Evolutionary conservation across 2,888 invertebrate species (phyloP).

Genomic region (Napeogenes inachia): DNA sequence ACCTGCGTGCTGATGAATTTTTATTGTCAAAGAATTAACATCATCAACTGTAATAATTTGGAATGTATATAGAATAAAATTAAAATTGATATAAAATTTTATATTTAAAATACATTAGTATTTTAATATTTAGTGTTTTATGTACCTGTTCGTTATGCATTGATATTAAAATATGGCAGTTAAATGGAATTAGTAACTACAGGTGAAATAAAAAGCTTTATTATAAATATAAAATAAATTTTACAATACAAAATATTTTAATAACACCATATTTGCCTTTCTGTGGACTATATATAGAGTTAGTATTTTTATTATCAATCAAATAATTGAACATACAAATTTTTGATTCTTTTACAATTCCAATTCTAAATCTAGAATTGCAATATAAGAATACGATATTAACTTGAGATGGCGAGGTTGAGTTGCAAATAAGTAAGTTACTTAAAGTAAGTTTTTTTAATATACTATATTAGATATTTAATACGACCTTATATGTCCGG

Average conservation of each 20-base stretch:
- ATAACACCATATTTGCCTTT: not conserved
- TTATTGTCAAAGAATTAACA: constrained; percentile 27
- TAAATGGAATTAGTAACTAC: not conserved
- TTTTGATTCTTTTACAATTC: too few species aligned
- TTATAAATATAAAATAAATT: constrained; percentile 4
- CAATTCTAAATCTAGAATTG: too few species aligned
- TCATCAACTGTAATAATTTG: constrained; percentile 9
- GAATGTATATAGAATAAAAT: constrained; percentile 16
- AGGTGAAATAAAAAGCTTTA: not conserved
- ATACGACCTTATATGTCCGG: too few species aligned
- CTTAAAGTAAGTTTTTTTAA: too few species aligned
- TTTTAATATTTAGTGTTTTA: not conserved
- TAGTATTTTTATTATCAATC: too few species aligned
- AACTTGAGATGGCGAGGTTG: too few species aligned
- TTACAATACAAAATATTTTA: not conserved
- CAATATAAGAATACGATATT: too few species aligned
- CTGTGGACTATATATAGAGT: too few species aligned
- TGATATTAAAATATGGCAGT: not conserved
- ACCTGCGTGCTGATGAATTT: constrained; percentile 24
- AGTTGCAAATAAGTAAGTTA: too few species aligned
- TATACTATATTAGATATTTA: too few species aligned
- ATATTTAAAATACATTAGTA: not conserved
- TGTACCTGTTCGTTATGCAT: not conserved
- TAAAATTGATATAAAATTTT: constrained; percentile 14
- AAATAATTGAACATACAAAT: too few species aligned